Base-by-base conservation (phyloP, 2,888 invertebrate genomes). In the Acleris holmiana region DNA sequence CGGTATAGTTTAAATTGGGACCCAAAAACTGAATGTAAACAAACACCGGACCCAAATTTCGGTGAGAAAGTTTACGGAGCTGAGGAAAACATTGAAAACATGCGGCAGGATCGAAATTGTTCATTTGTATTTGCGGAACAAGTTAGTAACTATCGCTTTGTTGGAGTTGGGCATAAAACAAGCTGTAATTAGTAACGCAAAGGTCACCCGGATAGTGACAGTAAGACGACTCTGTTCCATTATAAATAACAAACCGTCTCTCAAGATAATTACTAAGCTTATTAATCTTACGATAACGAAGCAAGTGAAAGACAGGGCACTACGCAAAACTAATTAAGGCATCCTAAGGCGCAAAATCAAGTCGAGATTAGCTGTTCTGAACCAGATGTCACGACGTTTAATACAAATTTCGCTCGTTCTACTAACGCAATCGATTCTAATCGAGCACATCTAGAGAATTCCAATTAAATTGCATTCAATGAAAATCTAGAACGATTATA, bases 11-110 rank as follows among this genome's bases (percentile, higher is more conserved):
- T 89, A 89, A 92, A 90, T 90, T 90, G 86, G 84, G 80, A 73
- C 83, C 89, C 91, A 88, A 89, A 91, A 90, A 90, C 87, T 88
- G 83, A 83, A 83, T 82, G 84, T 85, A 89, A 88, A 89, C 91
- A 89, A 88, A 86, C 86, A 83, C 73, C 69, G 79, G 76, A 77
- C 80, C 84, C 77, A 79, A 82, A 84, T 80, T 82, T 82, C 72
- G 73, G 75, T 70, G 73, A 71, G 73, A 82, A 86, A 91, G 82
- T 89, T 89, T 85, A 73, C 79, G 84, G 79, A 77, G 75, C 74
- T 71, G 78, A 80, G 78, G 83, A 85, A 85, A 84, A 87, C 86
- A 88, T 84, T 83, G 82, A 75, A 81, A 85, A 83, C 84, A 84
- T 77, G 81, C 81, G 80, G 85, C 68, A 69, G 75, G 79, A 84